Percentiles rank a stretch among this genome's conserved stretches.
phyloP scores from a whole-genome alignment of 2,888 invertebrate species.

The Lycophotia porphyrea region DNA sequence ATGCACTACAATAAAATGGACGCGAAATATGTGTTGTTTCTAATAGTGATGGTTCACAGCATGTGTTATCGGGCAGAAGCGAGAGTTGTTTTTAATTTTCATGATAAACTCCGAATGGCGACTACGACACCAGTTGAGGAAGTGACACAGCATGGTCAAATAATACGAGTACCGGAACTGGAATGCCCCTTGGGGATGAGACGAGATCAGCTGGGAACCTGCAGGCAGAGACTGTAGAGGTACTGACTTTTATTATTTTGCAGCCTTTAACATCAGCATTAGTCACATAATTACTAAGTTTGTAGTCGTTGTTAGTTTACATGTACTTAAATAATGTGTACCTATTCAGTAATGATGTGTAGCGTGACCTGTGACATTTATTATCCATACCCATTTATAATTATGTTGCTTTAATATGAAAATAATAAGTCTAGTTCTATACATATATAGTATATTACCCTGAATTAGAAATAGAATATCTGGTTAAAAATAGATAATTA shows the following conservation, averaged over 20 bases:
- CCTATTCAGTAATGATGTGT: background rate
- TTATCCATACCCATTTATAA: conserved; percentile 17
- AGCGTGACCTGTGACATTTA: conserved; percentile 32
- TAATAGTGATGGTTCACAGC: conserved; percentile 61
- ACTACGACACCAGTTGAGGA: conserved; percentile 60
- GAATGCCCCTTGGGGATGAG: conserved; percentile 75
- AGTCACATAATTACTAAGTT: background rate
- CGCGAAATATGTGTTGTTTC: conserved; percentile 69
- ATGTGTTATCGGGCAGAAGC: conserved; percentile 39
- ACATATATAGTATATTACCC: background rate
- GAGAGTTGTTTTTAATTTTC: conserved; percentile 67
- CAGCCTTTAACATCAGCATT: background rate
- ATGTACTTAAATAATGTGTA: conserved; percentile 11
- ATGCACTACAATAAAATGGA: conserved; percentile 73
- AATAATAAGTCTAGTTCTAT: too few species aligned
- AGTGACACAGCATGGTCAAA: conserved; percentile 73
- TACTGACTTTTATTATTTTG: conserved; percentile 47
- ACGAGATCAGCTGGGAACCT: conserved; percentile 76
- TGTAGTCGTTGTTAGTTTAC: conserved; percentile 13
- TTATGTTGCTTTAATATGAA: background rate
- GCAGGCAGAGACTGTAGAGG: conserved; percentile 76
- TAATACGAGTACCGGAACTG: conserved; percentile 81
- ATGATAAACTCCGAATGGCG: conserved; percentile 65
- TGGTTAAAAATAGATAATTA: background rate
- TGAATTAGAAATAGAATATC: background rate